Conservation (phyloP, 2,888 invertebrate species). For the Temnothorax unifasciatus region DNA sequence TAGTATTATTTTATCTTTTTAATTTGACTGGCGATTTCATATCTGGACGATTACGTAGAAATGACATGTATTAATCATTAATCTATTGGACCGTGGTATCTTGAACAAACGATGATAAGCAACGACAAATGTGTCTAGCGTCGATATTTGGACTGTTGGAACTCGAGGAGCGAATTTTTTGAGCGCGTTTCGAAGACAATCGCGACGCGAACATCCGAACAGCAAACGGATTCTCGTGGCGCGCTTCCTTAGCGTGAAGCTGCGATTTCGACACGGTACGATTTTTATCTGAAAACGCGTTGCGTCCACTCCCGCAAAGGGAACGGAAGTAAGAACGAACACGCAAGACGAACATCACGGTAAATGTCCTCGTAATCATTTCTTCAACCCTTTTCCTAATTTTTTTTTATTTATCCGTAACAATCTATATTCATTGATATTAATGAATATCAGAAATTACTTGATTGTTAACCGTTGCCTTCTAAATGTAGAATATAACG, state of each 20-base stretch:
- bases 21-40: neutral
- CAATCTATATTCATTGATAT: neutral
- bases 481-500: no score
- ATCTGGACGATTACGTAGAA: neutral
- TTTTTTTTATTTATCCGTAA: neutral
- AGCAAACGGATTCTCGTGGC: neutral
- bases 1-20: neutral
- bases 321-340: slow-evolving; percentile 22
- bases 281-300: slow-evolving; percentile 37
- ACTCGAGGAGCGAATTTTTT: neutral
- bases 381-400: neutral
- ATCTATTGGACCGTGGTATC: slow-evolving; percentile 20
- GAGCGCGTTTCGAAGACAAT: neutral
- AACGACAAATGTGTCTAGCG: slow-evolving; percentile 8
- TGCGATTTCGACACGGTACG: slow-evolving; percentile 34
- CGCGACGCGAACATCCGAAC: neutral
- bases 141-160: neutral
- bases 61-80: neutral
- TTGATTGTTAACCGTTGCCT: neutral
- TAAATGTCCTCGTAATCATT: neutral
- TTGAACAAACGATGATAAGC: slow-evolving; percentile 37
- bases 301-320: slow-evolving; percentile 19
- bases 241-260: neutral
- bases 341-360: slow-evolving; percentile 1
- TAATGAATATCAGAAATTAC: neutral